Evolutionary conservation across 2,113 vertebrate species (phyloP), one percentile per base, ranked within the genome.

Genomic region (Ophiodon elongatus): DNA sequence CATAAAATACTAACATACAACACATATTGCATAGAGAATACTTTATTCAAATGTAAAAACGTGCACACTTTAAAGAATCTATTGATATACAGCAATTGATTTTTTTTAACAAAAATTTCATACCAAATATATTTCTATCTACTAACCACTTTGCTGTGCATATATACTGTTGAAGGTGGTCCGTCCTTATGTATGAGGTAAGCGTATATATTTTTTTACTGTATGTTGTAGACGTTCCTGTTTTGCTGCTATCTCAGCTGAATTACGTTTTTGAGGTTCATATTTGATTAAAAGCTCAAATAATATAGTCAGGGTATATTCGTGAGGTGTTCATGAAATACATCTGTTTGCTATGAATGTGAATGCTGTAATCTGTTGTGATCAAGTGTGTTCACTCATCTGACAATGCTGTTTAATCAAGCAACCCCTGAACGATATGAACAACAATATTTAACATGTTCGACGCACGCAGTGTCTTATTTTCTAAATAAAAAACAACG

Each of bases 91-190:
- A 72, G 10, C 62, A 66, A 72, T 50, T 75, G 19, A 80, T 86
- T 59, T 89, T 92, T 88, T 81, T 64, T 5, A 27, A 90, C 63
- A 56, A 39, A 84, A 88, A 67, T 89, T 85, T 86, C 59, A 84
- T 88, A 88, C 76, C 63, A 89, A 85, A 88, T 87, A 77, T 80
- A 73, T 83, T 45, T 63, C 63, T 73, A 81, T 84, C 37, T 77
- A 88, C 87, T 91, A 93, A 94, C 82, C 91, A 90, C 87, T 91
- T 82, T 86, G 75, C 77, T 88, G 94, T 93, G 76, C 87, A 71
- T 79, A 88, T 74, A 83, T 86, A 95, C 91, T 92, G 87, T 90
- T 15, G 75, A 84, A 84, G 68, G 54, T 54, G 41, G 83, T 89
- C 67, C 33, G 43, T 65, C 76, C 59, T 84, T 43, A 33, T 75